phyloP scores from a whole-genome alignment of 2,888 invertebrate genomes.

The Tuta absoluta region DNA sequence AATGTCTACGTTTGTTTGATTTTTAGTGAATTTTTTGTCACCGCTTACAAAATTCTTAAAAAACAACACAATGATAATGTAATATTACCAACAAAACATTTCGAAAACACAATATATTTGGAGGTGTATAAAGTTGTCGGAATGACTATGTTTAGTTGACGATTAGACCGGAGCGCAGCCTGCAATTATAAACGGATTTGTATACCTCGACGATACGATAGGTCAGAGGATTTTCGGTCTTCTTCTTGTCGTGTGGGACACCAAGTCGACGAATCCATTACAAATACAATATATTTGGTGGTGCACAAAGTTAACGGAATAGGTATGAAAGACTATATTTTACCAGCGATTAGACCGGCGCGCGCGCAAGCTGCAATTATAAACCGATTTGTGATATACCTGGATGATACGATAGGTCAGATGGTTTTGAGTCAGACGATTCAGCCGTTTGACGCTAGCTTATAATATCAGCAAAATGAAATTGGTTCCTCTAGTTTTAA shows the following conservation, averaged over 20 bases:
- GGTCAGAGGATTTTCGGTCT: neutral
- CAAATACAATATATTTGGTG: conserved; percentile 34
- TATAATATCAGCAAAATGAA: no score
- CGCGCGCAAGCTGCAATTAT: conserved; percentile 20
- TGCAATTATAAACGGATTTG: neutral
- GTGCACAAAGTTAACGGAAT: conserved; percentile 51
- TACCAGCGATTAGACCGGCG: conserved; percentile 44
- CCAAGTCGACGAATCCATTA: no score
- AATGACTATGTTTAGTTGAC: conserved; percentile 53
- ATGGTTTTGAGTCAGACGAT: neutral
- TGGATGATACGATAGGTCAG: neutral
- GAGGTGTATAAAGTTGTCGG: conserved; percentile 46
- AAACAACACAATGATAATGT: no score
- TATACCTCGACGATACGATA: neutral
- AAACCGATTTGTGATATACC: neutral
- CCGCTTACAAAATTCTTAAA: neutral
- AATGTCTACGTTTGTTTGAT: no score
- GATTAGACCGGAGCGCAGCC: conserved; percentile 43
- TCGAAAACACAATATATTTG: conserved; percentile 34
- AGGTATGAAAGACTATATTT: conserved; percentile 57
- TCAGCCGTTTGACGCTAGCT: neutral
- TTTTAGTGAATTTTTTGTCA: no score
- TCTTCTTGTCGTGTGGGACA: neutral
- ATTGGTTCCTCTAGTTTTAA: no score
- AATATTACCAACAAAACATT: no score